Evolutionary conservation across 2,797 vertebrate genomes (phyloP).

Genomic region (Mus caroli): DNA sequence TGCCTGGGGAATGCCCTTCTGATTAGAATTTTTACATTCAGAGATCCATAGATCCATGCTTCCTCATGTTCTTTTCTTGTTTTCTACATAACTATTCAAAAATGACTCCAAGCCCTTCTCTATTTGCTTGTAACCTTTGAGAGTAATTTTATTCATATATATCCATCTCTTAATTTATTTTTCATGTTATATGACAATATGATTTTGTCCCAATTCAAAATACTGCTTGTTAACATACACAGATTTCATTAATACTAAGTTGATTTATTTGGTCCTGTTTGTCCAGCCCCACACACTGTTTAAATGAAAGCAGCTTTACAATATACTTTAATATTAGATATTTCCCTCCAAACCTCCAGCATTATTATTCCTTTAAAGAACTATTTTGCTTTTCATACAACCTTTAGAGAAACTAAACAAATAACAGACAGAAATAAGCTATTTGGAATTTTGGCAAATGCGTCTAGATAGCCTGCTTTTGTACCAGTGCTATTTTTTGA

Average conservation of each 20-base stretch:
- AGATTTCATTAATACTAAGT: conserved; percentile 33
- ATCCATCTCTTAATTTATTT: conserved; percentile 57
- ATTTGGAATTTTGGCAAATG: not conserved
- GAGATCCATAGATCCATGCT: not conserved
- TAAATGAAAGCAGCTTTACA: conserved; percentile 28
- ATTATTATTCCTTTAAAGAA: conserved; percentile 47
- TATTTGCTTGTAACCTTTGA: conserved; percentile 3
- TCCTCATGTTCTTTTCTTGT: not conserved
- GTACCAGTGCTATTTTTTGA: conserved; percentile 10
- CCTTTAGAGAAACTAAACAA: conserved; percentile 48
- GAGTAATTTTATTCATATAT: conserved; percentile 2
- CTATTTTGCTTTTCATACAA: conserved; percentile 15
- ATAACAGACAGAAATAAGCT: conserved; percentile 18
- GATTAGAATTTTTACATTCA: not conserved
- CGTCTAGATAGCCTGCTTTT: not conserved
- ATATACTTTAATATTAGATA: not conserved
- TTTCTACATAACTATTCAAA: not conserved
- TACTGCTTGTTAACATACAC: conserved; percentile 18
- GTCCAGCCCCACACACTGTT: conserved; percentile 14
- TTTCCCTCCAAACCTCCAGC: not conserved
- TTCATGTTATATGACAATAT: not conserved
- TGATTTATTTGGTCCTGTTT: conserved; percentile 17
- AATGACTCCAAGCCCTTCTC: conserved; percentile 1
- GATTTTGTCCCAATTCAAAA: conserved; percentile 43
- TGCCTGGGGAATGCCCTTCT: conserved; percentile 7